Conservation (phyloP, 2,888 invertebrate species). For the Eurytoma adleriae region DNA sequence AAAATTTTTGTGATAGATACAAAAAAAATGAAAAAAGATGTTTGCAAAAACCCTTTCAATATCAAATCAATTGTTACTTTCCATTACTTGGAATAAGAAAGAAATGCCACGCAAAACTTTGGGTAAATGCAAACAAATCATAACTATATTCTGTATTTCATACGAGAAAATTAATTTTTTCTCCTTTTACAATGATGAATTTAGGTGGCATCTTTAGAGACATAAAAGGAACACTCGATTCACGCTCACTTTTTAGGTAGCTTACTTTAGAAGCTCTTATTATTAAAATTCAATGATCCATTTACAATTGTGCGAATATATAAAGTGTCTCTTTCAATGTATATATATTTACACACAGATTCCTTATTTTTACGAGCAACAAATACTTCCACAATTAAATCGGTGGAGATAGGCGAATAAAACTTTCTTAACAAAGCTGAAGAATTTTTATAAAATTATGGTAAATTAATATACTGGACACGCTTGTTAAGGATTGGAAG, state of each 20-base stretch:
- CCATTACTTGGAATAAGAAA: constrained; percentile 41
- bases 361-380: constrained; percentile 46
- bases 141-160: constrained; percentile 20
- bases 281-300: constrained; percentile 49
- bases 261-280: constrained; percentile 46
- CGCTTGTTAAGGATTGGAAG: constrained; percentile 25
- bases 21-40: constrained; percentile 31
- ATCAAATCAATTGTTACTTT: constrained; percentile 45
- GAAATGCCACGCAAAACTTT: constrained; percentile 58
- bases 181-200: constrained; percentile 32
- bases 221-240: constrained; percentile 45
- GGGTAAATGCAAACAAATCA: constrained; percentile 60
- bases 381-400: constrained; percentile 33
- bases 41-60: constrained; percentile 61
- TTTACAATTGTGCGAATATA: constrained; percentile 56
- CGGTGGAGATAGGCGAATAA: constrained; percentile 26
- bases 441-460: constrained; percentile 20
- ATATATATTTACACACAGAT: constrained; percentile 44
- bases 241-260: constrained; percentile 29
- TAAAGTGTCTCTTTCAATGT: constrained; percentile 48
- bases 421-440: constrained; percentile 17
- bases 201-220: constrained; percentile 31
- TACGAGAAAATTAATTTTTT: constrained; percentile 16
- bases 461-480: constrained; percentile 29
- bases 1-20: constrained; percentile 13